Evolutionary conservation across 2,888 invertebrate genomes (phyloP), one percentile per base, ranked within the genome.

Genomic region (Elmis aenea): DNA sequence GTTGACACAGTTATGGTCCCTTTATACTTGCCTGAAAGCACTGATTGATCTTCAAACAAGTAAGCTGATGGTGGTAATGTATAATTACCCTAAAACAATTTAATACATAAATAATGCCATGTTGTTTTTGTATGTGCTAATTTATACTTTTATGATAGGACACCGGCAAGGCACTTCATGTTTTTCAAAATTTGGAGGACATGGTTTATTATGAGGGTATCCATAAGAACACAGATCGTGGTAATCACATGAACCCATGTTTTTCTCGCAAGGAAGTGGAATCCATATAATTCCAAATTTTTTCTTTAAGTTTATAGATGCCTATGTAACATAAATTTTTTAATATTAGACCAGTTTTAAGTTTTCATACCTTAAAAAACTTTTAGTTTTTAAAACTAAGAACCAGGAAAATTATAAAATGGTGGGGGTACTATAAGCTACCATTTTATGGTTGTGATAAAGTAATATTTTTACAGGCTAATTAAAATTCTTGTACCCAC

Each of bases 131-230:
- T 9, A 23, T 20, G 12, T 13, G 8, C 21, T 32, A 11, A 27
- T 13, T 2, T 16, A 6, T 43, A 55, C 55, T 46, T 48, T 49
- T 18, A 40, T 24, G 26, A 58, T 49, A 1, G 58, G 58, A 35
- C 58, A 58, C 33, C 56, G 42, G 33, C 58, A 58, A n/a, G 58
- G 58, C 9, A 57, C 39, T 21, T 48, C 34, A 39, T 55, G 51
- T 29, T 45, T 26, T 4, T 23, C 20, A 22, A 55, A 55, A 3
- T 34, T 33, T 4, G 31, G 9, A 5, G 56, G 54, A 26, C 58
- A 58, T 6, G 38, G 33, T 30, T 44, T 15, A 33, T 49, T 40
- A 12, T 4, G n/a, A 1, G 55, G 51, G 32, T 34, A 38, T 13
- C 56, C 52, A 38, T 45, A 51, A n/a, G 33, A 23, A 29, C 55